These are phyloP conservation scores for Iphiclides podalirius DNA, from an alignment of 2,888 invertebrate genomes.

Conservation along the genomic window DNA sequence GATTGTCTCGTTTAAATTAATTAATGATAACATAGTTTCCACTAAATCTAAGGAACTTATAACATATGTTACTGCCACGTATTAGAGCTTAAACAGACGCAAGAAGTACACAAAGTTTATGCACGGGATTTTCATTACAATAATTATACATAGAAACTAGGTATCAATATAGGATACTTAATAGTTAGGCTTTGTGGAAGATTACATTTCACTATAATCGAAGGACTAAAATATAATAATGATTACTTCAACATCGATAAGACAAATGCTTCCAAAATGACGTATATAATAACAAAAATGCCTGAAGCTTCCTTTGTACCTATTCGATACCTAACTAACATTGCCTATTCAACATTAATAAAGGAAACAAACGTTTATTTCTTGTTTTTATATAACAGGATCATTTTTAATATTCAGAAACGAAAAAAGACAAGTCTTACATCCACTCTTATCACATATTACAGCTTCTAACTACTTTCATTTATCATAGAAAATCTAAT, in stretches of 20 bases:
- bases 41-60: constrained; percentile 70
- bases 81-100: constrained; percentile 55
- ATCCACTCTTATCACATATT: constrained; percentile 79
- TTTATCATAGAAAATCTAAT: constrained; percentile 78
- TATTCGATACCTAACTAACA: constrained; percentile 61
- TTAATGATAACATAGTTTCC: constrained; percentile 52
- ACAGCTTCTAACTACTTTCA: constrained; percentile 66
- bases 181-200: constrained; percentile 55
- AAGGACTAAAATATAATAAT: constrained; percentile 45
- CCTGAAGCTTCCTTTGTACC: constrained; percentile 59
- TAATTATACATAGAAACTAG: constrained; percentile 49
- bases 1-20: constrained; percentile 58
- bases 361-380: constrained; percentile 42
- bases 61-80: constrained; percentile 56
- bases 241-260: constrained; percentile 50
- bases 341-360: constrained; percentile 41
- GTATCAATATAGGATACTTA: constrained; percentile 68
- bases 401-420: constrained; percentile 36
- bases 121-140: constrained; percentile 35
- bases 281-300: constrained; percentile 49
- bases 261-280: constrained; percentile 60
- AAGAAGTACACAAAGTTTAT: constrained; percentile 58
- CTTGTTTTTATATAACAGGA: neutral
- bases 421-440: constrained; percentile 63
- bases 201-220: constrained; percentile 48